A percentile compares a stretch with the other conserved stretches of the same genome.
phyloP scores from a whole-genome alignment of 2,797 vertebrate genomes.

The Peromyscus nudipes region DNA sequence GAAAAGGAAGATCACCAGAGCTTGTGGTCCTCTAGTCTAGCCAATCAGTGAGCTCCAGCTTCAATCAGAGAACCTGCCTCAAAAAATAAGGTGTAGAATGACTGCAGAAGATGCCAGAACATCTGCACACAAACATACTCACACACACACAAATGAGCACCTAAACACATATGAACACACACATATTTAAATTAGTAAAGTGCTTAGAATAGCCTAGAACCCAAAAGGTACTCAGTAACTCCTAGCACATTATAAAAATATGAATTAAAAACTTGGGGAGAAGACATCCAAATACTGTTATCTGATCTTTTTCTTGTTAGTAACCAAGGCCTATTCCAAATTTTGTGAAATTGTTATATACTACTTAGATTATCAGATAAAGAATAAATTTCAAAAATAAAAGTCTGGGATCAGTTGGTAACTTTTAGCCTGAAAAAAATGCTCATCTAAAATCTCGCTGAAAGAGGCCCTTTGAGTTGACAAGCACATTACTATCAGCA shows the following conservation, averaged over 20 bases:
- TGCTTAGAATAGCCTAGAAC: background rate
- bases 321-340: conserved; percentile 10
- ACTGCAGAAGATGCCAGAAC: background rate
- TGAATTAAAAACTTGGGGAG: background rate
- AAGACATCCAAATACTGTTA: background rate
- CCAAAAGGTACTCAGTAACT: background rate
- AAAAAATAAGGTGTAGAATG: background rate
- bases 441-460: background rate
- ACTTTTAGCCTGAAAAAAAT: conserved; percentile 12
- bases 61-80: background rate
- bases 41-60: background rate
- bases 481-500: background rate
- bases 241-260: background rate
- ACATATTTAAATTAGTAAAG: background rate
- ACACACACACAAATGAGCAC: no score
- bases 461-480: background rate
- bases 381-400: background rate
- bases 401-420: background rate
- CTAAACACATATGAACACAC: background rate
- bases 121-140: background rate
- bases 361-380: background rate
- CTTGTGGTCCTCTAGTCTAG: no score
- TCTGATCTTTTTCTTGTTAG: background rate
- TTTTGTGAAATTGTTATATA: background rate
- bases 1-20: no score